Evolutionary conservation across 2,797 vertebrate genomes (phyloP), one percentile per base, ranked within the genome.

Genomic region (Liparis tanakae): DNA sequence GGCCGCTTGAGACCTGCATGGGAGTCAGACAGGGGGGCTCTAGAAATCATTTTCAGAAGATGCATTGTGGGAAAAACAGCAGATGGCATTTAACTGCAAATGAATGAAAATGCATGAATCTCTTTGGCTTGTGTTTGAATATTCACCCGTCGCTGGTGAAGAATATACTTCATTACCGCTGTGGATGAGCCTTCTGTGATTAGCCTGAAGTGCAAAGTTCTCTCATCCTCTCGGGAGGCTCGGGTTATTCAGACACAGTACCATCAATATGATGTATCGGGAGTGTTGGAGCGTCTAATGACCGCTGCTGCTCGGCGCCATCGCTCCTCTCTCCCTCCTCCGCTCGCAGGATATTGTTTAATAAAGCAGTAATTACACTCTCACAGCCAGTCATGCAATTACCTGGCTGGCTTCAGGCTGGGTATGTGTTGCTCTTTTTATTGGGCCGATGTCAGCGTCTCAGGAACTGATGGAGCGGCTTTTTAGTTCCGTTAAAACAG

Each of bases 311-410:
- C 58, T 53, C 44, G 57, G 43, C 63, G 62, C 34, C 22, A 58
- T 79, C 30, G 37, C 51, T 43, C 17, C 3, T 44, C n/a, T 41
- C 7, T 68, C 13, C 33, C n/a, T 17, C 7, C 34, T 48, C 61
- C 50, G 55, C 67, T 37, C 0, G 37, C 4, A 64, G 8, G 41
- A 57, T 63, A 57, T 39, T 60, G 36, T 60, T 48, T 66, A 74
- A 79, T 84, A 64, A 84, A 74, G 36, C 48, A 70, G 43, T 60
- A 48, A 65, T 61, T 1, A 58, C 67, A 39, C 30, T 62, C 37
- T 33, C 34, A 53, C 25, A 64, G 48, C 30, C 57, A 44, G 46
- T 73, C 50, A 68, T 10, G 48, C 48, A 12, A 78, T 73, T 18
- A 58, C 60, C 7, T 1, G 0, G 0, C 39, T 39, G 43, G 22